Percentiles rank a stretch among this genome's conserved stretches.
Evolutionary conservation across 2,888 invertebrate genomes (phyloP).

Genomic region (Acanthococcus lagerstroemiae): DNA sequence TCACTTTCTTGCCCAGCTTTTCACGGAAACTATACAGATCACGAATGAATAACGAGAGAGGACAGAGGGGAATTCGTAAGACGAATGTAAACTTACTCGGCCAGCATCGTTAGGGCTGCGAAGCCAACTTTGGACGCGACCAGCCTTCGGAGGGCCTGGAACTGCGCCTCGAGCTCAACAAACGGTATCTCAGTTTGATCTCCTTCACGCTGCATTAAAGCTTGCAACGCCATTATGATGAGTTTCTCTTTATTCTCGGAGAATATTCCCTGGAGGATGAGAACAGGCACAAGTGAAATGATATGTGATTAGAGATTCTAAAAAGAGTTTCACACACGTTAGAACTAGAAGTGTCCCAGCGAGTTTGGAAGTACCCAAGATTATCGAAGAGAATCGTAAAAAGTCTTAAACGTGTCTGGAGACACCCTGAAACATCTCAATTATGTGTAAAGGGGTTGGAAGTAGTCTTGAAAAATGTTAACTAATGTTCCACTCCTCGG

Average conservation of each 20-base stretch:
- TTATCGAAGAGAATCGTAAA: too few relatives aligned
- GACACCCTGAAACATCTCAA: too few relatives aligned
- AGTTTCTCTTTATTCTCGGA: slow-evolving; percentile 97
- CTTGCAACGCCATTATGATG: slow-evolving; percentile 79
- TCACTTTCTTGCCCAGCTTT: slow-evolving; percentile 84
- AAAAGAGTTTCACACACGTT: too few relatives aligned
- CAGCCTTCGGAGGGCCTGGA: slow-evolving; percentile 83
- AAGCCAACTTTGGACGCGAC: slow-evolving; percentile 98
- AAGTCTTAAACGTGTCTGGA: too few relatives aligned
- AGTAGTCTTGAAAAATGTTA: too few relatives aligned
- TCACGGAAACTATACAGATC: slow-evolving; percentile 70
- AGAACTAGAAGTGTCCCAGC: too few relatives aligned
- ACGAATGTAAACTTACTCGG: slow-evolving; percentile 50
- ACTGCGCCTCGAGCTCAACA: slow-evolving; percentile 79
- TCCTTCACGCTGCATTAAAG: slow-evolving; percentile 63
- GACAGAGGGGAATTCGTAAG: not conserved
- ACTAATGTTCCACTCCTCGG: too few relatives aligned
- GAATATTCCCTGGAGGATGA: slow-evolving; percentile 70
- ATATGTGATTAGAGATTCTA: too few relatives aligned
- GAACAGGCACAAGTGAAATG: too few relatives aligned
- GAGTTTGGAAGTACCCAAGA: too few relatives aligned
- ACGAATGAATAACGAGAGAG: not conserved
- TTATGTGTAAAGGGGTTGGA: too few relatives aligned
- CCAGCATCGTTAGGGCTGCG: slow-evolving; percentile 81
- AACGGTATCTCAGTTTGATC: slow-evolving; percentile 51